Percentiles rank a stretch among this genome's conserved stretches.
Evolutionary conservation across 2,113 vertebrate species (phyloP).

Genomic region (Sardina pilchardus): DNA sequence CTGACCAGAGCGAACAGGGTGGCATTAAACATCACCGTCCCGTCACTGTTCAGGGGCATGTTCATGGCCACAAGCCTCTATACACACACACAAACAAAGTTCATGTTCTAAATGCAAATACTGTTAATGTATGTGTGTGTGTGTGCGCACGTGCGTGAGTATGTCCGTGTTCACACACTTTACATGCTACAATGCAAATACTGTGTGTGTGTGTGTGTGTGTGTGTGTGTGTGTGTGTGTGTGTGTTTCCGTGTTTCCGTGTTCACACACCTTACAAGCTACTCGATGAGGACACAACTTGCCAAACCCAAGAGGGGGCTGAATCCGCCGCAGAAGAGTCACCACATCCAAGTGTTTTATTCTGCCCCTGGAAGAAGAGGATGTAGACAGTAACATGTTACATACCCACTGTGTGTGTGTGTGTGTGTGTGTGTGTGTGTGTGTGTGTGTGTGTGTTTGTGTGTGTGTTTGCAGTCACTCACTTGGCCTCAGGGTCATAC

Average conservation of each 20-base stretch:
- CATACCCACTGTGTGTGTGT: not conserved
- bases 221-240: not conserved
- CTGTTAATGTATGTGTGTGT: not conserved
- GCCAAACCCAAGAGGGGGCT: constrained; percentile 94
- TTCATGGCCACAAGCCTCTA: constrained; percentile 99
- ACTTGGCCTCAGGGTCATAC: constrained; percentile 98
- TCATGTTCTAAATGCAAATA: not conserved
- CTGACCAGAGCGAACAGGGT: constrained; percentile 96
- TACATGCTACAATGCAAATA: constrained; percentile 81
- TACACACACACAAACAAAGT: constrained; percentile 34
- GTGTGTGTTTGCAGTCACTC: constrained; percentile 42
- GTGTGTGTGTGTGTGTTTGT: not conserved
- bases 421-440: not conserved
- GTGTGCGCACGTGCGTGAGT: not conserved
- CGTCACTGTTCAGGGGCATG: constrained; percentile 98
- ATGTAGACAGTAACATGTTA: constrained; percentile 33
- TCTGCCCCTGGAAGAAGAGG: constrained; percentile 79
- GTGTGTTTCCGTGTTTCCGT: not conserved
- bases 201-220: not conserved
- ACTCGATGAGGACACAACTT: constrained; percentile 97
- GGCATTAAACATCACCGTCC: constrained; percentile 98
- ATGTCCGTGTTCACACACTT: constrained; percentile 71
- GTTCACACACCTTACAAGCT: constrained; percentile 87
- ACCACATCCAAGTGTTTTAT: constrained; percentile 99
- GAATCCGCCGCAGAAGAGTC: constrained; percentile 92